phyloP scores from a whole-genome alignment of 1,140 invertebrate genomes.

The Colletes latitarsis region DNA sequence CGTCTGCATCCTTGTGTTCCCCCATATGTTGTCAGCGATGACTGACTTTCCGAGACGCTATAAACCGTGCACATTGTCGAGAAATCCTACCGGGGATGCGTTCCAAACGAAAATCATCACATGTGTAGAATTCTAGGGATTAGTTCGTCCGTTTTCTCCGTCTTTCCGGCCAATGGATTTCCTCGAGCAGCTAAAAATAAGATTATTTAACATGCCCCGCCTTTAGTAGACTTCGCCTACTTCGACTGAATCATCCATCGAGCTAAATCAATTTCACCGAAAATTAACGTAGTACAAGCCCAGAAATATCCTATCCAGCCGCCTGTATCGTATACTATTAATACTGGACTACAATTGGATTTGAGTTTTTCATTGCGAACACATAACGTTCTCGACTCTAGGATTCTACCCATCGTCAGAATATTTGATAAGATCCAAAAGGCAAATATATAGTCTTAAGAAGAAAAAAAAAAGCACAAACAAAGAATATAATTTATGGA shows the following conservation, averaged over 20 bases:
- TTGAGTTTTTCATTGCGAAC: too few species aligned
- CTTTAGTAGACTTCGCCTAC: background rate
- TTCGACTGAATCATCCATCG: slow-evolving; percentile 7
- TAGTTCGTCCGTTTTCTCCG: background rate
- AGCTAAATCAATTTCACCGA: background rate
- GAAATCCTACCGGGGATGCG: background rate
- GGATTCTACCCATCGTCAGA: too few species aligned
- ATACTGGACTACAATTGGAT: too few species aligned
- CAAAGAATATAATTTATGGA: too few species aligned
- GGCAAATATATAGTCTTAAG: too few species aligned
- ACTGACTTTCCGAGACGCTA: background rate
- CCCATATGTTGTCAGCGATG: background rate
- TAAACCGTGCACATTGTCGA: background rate
- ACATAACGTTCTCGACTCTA: too few species aligned
- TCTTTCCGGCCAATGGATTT: slow-evolving; percentile 5
- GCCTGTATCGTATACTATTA: too few species aligned
- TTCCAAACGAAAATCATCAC: background rate
- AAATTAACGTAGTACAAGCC: background rate
- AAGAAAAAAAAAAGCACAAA: too few species aligned
- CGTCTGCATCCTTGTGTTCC: background rate
- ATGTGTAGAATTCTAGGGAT: slow-evolving; percentile 21
- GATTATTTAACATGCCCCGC: slow-evolving; percentile 3
- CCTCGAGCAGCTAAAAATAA: slow-evolving; percentile 40
- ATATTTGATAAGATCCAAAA: too few species aligned
- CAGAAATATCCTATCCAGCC: background rate